Evolutionary conservation across 2,113 vertebrate species (phyloP).

Genomic region (Toxotes jaculatrix): DNA sequence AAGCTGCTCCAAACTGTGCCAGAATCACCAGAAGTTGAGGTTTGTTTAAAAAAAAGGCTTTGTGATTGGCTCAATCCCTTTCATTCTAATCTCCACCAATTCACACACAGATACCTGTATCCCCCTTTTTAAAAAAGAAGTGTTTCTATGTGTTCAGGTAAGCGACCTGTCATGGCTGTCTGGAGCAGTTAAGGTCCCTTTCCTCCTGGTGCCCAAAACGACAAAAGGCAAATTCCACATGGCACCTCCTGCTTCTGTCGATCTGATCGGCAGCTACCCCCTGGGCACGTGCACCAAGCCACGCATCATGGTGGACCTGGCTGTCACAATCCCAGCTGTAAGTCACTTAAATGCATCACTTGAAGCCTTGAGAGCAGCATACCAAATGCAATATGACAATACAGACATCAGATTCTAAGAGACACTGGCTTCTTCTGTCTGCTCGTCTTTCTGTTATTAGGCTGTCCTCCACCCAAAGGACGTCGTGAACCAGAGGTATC

Average conservation of each 20-base stretch:
- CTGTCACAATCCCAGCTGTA: conserved; percentile 92
- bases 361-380: background rate
- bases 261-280: conserved; percentile 94
- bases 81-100: background rate
- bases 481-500: conserved; percentile 94
- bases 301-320: conserved; percentile 89
- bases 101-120: background rate
- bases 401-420: background rate
- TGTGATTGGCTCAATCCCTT: background rate
- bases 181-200: conserved; percentile 86
- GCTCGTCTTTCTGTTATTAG: conserved; percentile 72
- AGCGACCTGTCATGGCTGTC: conserved; percentile 91
- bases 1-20: conserved; percentile 85
- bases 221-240: conserved; percentile 93
- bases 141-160: conserved; percentile 80
- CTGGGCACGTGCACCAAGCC: conserved; percentile 93
- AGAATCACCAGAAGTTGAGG: conserved; percentile 83
- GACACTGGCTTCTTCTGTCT: background rate
- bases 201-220: conserved; percentile 88
- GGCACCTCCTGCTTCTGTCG: conserved; percentile 86
- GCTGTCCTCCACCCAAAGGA: conserved; percentile 93
- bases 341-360: conserved; percentile 56
- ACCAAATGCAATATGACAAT: background rate
- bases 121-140: background rate
- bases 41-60: conserved; percentile 58